phyloP scores from a whole-genome alignment of 1,140 invertebrate species.

The Drosophila miranda region DNA sequence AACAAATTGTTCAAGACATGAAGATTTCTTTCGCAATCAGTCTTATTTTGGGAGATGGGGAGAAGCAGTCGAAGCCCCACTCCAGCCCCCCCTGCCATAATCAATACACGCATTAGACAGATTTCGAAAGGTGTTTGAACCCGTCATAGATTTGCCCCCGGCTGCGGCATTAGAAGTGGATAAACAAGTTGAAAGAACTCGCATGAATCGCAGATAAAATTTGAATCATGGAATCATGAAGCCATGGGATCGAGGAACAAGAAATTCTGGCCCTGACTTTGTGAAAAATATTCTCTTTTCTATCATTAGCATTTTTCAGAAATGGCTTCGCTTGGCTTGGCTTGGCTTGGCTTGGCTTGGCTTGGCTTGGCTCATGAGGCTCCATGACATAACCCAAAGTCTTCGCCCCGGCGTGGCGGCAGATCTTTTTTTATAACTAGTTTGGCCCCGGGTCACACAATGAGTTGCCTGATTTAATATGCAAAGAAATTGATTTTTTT shows the following conservation, averaged over 20 bases:
- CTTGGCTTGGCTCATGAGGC: constrained; percentile 4
- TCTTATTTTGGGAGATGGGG: constrained; percentile 35
- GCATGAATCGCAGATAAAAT: constrained; percentile 39
- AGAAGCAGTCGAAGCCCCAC: constrained; percentile 25
- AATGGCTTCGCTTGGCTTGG: too few relatives aligned
- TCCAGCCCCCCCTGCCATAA: constrained; percentile 19
- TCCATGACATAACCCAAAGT: constrained; percentile 61
- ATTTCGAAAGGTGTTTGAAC: constrained; percentile 77
- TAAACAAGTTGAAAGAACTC: constrained; percentile 58
- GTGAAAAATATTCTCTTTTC: constrained; percentile 29
- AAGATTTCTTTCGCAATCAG: constrained; percentile 53
- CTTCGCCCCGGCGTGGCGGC: constrained; percentile 4
- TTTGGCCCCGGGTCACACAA: constrained; percentile 61
- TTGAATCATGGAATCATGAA: constrained; percentile 25
- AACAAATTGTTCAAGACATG: constrained; percentile 51
- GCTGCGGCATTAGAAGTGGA: constrained; percentile 43
- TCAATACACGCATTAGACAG: constrained; percentile 70
- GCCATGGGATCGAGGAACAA: constrained; percentile 29
- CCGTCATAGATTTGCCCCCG: constrained; percentile 43
- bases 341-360: too few relatives aligned
- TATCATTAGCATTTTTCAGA: constrained; percentile 55
- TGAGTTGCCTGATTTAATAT: constrained; percentile 72
- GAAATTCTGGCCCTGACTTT: constrained; percentile 41
- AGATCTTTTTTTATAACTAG: constrained; percentile 64
- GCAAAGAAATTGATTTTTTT: constrained; percentile 51